A percentile compares a stretch with the other conserved stretches of the same genome.
Conservation (phyloP, 2,888 invertebrate genomes). For the Pheosia tremula region DNA sequence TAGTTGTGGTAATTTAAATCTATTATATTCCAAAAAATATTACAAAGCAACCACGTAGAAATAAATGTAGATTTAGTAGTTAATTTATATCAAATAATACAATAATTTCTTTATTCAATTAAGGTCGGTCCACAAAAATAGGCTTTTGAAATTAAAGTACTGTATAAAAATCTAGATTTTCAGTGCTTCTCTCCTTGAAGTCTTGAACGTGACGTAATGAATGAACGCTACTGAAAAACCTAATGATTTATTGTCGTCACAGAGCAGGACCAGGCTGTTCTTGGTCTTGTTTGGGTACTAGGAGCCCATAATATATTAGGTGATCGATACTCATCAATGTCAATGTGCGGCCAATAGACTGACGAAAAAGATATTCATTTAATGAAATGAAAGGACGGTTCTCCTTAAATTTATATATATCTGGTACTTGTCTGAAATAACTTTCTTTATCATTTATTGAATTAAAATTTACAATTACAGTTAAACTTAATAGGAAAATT, state of each 20-base stretch:
- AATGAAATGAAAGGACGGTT: background rate
- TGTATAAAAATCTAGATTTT: background rate
- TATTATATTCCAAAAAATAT: no score
- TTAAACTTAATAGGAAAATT: no score
- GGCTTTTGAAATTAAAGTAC: background rate
- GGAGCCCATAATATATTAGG: constrained; percentile 1
- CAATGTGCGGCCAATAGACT: background rate
- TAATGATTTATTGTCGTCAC: constrained; percentile 31
- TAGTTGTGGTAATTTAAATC: no score
- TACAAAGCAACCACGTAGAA: no score
- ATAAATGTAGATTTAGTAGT: no score
- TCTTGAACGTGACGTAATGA: constrained; percentile 7
- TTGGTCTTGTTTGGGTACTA: constrained; percentile 14
- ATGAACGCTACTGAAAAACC: constrained; percentile 24
- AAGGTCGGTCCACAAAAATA: background rate
- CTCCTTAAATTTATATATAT: background rate
- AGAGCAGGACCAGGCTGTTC: constrained; percentile 15
- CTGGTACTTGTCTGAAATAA: no score
- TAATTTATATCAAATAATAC: background rate
- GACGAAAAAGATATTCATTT: background rate
- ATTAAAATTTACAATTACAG: no score
- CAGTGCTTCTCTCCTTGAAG: background rate
- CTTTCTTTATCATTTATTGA: no score
- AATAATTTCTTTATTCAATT: background rate
- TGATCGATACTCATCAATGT: background rate